Conservation (phyloP, 1,140 invertebrate species). For the Hylyphantes graminicola region DNA sequence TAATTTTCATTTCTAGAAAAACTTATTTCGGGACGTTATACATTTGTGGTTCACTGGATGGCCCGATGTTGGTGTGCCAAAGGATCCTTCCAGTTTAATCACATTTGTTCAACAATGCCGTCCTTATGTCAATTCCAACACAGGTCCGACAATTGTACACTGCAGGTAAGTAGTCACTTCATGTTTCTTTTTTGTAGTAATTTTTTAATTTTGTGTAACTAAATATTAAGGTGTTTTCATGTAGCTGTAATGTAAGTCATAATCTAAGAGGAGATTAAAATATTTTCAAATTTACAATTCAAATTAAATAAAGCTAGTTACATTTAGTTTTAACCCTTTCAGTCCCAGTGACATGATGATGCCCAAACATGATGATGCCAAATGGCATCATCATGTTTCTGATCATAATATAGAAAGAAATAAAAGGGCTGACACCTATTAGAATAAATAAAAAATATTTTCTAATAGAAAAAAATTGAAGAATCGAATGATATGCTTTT, state of each 20-base stretch:
- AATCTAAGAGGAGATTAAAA: too few relatives aligned
- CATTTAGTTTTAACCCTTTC: too few relatives aligned
- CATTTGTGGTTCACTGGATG: slow-evolving; percentile 68
- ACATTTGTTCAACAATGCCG: slow-evolving; percentile 66
- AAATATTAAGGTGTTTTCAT: background rate
- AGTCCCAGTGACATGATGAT: too few relatives aligned
- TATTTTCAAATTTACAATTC: background rate
- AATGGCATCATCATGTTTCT: too few relatives aligned
- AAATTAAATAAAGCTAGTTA: too few relatives aligned
- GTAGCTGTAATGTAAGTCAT: too few relatives aligned
- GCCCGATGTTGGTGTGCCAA: slow-evolving; percentile 68
- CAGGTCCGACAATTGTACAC: slow-evolving; percentile 67
- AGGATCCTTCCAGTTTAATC: slow-evolving; percentile 64
- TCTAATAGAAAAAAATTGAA: too few relatives aligned
- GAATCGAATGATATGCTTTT: too few relatives aligned
- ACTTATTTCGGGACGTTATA: slow-evolving; percentile 61
- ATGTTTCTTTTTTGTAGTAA: background rate
- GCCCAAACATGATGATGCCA: too few relatives aligned
- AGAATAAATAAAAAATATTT: too few relatives aligned
- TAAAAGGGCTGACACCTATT: too few relatives aligned
- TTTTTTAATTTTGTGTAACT: background rate
- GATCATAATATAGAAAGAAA: too few relatives aligned
- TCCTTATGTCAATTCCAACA: slow-evolving; percentile 64
- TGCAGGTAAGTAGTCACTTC: slow-evolving; percentile 64
- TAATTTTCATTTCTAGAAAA: slow-evolving; percentile 36